Evolutionary conservation across 2,888 invertebrate genomes (phyloP), one percentile per base, ranked within the genome.

Genomic region (Phytoseiulus persimilis): DNA sequence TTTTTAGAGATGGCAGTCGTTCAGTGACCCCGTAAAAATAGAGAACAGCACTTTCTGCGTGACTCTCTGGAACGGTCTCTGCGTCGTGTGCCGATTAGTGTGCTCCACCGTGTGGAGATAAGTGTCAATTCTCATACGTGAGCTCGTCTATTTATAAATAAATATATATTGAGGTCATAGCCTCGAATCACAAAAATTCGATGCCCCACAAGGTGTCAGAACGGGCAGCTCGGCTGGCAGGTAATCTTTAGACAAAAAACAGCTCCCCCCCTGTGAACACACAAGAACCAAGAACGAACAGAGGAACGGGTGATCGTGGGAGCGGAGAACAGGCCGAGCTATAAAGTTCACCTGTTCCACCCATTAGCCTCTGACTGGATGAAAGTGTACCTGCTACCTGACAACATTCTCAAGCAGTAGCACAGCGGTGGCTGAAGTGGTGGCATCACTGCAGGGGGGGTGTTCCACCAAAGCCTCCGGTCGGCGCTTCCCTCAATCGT

Each of bases 341-440:
- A 65, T 65, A 65, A 65, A 65, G 65, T 65, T 65, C 65, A 65
- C 65, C 65, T 65, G 65, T 65, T 65, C 65, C 65, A 65, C 65
- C 65, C 65, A 65, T 65, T 65, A 65, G 65, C 65, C 65, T 28
- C 65, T 28, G 65, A 65, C 65, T 65, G 65, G 65, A 65, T 65
- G 18, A 65, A 65, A 65, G 65, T 65, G 65, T 65, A 65, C 65
- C 65, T 23, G 65, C 65, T 65, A 65, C 65, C 65, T 65, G 65
- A 65, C 65, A 65, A 65, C 65, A 65, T 65, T 23, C 65, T 65
- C 65, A 65, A 65, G 65, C 39, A 39, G 14, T 28, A 14, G 65
- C 14, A 65, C 9, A 65, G 65, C 65, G 23, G 28, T 23, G 65
- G 65, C 65, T 65, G 28, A 65, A 65, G 1, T 18, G 65, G 28